Evolutionary conservation across 2,797 vertebrate species (phyloP).

Genomic region (Antennarius maculatus): DNA sequence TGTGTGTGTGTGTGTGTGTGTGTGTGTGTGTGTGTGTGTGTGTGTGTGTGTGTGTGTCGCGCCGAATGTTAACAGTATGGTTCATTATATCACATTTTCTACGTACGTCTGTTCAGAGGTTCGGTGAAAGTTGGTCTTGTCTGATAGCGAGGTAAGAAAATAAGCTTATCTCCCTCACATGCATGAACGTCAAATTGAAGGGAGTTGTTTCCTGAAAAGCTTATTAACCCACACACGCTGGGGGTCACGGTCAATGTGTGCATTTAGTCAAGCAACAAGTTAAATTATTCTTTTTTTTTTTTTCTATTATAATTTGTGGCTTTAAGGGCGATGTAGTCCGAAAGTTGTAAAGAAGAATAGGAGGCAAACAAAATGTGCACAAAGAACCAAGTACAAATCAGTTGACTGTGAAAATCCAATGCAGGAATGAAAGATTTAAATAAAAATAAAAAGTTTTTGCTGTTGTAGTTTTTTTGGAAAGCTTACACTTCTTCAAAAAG

Average conservation of each 20-base stretch:
- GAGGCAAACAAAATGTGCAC: not conserved
- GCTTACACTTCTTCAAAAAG: too few species aligned
- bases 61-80: not conserved
- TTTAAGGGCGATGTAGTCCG: not conserved
- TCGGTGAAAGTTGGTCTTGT: slow-evolving; percentile 31
- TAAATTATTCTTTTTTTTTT: not conserved
- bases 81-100: slow-evolving; percentile 49
- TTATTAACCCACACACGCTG: not conserved
- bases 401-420: too few species aligned
- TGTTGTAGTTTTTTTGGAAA: too few species aligned
- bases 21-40: too few species aligned
- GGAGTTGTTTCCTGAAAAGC: slow-evolving; percentile 1
- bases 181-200: slow-evolving; percentile 11
- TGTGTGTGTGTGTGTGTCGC: too few species aligned
- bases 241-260: not conserved
- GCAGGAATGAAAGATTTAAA: too few species aligned
- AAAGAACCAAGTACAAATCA: not conserved
- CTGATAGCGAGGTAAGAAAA: slow-evolving; percentile 15
- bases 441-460: too few species aligned
- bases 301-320: not conserved
- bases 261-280: not conserved
- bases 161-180: slow-evolving; percentile 20
- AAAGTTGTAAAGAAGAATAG: not conserved
- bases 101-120: slow-evolving; percentile 61
- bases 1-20: too few species aligned